A percentile compares a stretch with the other conserved stretches of the same genome.
These are phyloP conservation scores for Podarcis siculus DNA, from an alignment of 2,797 vertebrate genomes.

Conservation along the genomic window DNA sequence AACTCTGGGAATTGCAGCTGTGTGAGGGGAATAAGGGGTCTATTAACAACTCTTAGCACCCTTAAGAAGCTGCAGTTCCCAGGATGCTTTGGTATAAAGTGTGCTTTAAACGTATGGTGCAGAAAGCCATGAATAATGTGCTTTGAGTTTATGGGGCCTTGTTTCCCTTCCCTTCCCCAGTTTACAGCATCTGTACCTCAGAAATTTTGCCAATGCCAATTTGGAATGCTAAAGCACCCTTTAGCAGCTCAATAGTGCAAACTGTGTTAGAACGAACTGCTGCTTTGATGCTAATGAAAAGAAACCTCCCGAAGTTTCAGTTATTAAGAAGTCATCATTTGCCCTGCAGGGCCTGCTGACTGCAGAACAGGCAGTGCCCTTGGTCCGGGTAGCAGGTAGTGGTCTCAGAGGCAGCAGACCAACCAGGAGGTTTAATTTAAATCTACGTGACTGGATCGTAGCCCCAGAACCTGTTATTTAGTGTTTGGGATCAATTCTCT, in stretches of 20 bases:
- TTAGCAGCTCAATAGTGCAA: background rate
- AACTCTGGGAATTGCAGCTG: too few relatives aligned
- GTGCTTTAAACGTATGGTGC: background rate
- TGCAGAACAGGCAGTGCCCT: background rate
- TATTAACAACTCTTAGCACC: too few relatives aligned
- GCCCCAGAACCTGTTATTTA: background rate
- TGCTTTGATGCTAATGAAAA: constrained; percentile 10
- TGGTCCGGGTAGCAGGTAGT: background rate
- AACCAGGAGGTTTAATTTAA: background rate
- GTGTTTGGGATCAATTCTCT: background rate
- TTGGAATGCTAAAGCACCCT: constrained; percentile 2
- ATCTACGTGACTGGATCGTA: background rate
- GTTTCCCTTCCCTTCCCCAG: background rate
- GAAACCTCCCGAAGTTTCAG: background rate
- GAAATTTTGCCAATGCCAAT: background rate
- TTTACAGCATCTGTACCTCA: background rate
- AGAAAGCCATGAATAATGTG: background rate
- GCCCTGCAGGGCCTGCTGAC: background rate
- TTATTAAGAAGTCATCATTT: constrained; percentile 21
- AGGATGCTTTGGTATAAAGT: background rate
- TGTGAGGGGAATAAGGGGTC: too few relatives aligned
- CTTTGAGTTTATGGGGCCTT: background rate
- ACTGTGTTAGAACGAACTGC: background rate
- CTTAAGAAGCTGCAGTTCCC: too few relatives aligned
- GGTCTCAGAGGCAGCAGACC: background rate